These are phyloP conservation scores for Automeris io DNA, from an alignment of 2,888 invertebrate species.

Conservation along the genomic window DNA sequence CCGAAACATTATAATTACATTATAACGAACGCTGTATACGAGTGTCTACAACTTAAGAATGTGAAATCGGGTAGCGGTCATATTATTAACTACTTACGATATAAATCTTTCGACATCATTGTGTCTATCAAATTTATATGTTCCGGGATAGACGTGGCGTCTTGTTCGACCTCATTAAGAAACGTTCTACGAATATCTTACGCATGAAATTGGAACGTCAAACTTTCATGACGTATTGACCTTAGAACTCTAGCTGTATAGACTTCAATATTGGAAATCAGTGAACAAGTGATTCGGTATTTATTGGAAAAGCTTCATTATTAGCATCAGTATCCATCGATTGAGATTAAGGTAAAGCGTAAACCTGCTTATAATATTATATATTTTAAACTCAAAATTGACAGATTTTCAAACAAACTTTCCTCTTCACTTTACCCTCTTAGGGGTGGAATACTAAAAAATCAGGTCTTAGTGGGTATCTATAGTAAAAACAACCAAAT, in stretches of 20 bases:
- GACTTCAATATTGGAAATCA: neutral
- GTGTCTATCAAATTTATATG: constrained; percentile 11
- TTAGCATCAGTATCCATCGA: too few species aligned
- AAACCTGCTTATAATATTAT: too few species aligned
- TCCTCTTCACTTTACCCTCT: too few species aligned
- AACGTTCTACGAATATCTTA: neutral
- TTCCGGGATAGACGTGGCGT: neutral
- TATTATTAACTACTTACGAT: constrained; percentile 17
- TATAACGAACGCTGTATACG: constrained; percentile 9
- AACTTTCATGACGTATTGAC: neutral
- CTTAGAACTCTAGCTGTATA: neutral
- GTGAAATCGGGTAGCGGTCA: constrained; percentile 12
- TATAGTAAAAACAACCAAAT: too few species aligned
- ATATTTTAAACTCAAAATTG: too few species aligned
- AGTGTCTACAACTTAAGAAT: constrained; percentile 5
- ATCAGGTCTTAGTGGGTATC: too few species aligned
- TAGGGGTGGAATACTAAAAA: too few species aligned
- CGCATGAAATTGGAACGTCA: constrained; percentile 1
- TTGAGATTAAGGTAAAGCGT: too few species aligned
- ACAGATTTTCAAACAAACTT: too few species aligned
- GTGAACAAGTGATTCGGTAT: too few species aligned
- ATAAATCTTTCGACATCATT: constrained; percentile 16
- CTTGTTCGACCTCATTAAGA: neutral
- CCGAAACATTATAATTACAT: constrained; percentile 12
- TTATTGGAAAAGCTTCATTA: too few species aligned